Base-by-base conservation (phyloP, 2,888 invertebrate genomes). In the Reticulitermes lucifugus region DNA sequence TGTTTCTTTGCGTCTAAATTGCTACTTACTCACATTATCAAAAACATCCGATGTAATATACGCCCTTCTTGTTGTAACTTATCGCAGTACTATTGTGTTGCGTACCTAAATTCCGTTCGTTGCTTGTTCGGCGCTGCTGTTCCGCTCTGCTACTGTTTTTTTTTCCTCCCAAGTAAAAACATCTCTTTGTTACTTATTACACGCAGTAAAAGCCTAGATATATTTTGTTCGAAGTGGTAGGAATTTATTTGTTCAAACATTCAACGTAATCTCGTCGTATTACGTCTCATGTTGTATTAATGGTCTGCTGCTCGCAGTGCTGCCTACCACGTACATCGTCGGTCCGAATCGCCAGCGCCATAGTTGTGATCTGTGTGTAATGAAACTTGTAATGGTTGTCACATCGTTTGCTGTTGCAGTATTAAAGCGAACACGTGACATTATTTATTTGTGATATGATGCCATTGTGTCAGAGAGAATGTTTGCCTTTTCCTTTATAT, bases 341-440 rank as follows among this genome's bases (percentile, higher is more conserved):
- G 35, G 35, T 35, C 35, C 35, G 2, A 35, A 3, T 35, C 35
- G 35, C 35, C 18, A 55, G 65, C 25, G n/a, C 4, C 25, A n/a
- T 10, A n/a, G 65, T 2, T 25, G 35, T 46, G 46, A 46, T 77
- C 35, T 77, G 9, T 41, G 65, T 65, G 6, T 25, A 65, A 65
- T n/a, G 65, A 65, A 65, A 5, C 14, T 18, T 55, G 14, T 55
- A 18, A 55, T 55, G 6, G 18, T 1, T 73, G 77, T 77, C 41
- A 46, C 46, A 51, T 77, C 46, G 77, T 77, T 77, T 41, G 43
- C 22, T 71, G 25, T 71, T 35, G 9, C 12, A 71, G 35, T 71
- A 35, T 71, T 77, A n/a, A 51, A n/a, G 22, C 10, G 41, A 77
- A 46, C 77, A 77, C 77, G 77, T 77, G 77, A 77, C 77, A 77